Percentiles rank a stretch among this genome's conserved stretches.
phyloP scores from a whole-genome alignment of 2,797 vertebrate species.

The Gephyroberyx darwinii region DNA sequence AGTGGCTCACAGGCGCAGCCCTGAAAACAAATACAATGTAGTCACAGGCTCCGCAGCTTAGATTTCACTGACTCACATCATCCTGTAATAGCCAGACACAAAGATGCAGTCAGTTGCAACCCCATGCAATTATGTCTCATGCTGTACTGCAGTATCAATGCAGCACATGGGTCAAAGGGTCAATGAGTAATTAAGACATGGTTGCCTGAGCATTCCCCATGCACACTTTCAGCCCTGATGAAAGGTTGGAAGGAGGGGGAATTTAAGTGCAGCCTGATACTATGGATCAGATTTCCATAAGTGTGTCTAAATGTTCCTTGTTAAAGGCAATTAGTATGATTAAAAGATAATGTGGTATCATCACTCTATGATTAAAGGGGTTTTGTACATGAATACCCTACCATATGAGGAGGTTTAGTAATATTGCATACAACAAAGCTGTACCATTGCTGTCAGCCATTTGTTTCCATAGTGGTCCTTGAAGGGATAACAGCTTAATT shows the following conservation, averaged over 20 bases:
- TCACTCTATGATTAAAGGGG: constrained; percentile 48
- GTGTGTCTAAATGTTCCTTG: constrained; percentile 80
- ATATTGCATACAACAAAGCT: constrained; percentile 16
- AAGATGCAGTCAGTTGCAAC: constrained; percentile 74
- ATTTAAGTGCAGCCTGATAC: constrained; percentile 72
- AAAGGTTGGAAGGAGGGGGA: constrained; percentile 72
- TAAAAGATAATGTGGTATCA: constrained; percentile 69
- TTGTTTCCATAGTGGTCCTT: not conserved
- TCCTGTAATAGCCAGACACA: constrained; percentile 79
- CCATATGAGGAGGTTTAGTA: constrained; percentile 47
- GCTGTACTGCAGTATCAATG: constrained; percentile 71
- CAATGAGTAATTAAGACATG: constrained; percentile 86
- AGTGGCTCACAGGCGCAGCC: constrained; percentile 78
- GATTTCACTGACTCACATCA: constrained; percentile 82
- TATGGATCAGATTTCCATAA: constrained; percentile 77
- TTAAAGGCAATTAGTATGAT: constrained; percentile 82
- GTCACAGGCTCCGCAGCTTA: constrained; percentile 77
- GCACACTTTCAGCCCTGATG: constrained; percentile 78
- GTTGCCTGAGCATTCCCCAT: constrained; percentile 84
- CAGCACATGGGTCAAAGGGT: constrained; percentile 79
- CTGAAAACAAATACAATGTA: constrained; percentile 80
- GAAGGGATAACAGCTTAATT: not conserved
- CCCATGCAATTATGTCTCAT: constrained; percentile 65
- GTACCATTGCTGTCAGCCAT: not conserved
- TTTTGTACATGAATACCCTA: constrained; percentile 55